Base-by-base conservation (phyloP, 2,888 invertebrate species). In the Stictocephala bisonia region DNA sequence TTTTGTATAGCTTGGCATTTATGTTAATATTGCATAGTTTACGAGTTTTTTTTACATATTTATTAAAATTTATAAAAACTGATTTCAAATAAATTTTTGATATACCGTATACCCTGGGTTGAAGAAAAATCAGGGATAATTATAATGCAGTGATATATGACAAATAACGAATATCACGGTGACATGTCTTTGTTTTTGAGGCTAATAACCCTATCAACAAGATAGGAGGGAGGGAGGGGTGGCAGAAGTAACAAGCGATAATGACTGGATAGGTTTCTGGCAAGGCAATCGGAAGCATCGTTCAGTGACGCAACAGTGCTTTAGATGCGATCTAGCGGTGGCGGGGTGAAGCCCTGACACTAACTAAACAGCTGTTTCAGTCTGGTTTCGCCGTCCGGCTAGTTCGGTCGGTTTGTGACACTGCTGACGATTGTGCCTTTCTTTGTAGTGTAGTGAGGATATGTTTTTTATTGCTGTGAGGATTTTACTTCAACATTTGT, bases 301-400 rank as follows among this genome's bases (percentile, higher is more conserved):
- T 13, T 15, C 44, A 40, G 60, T 40, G 60, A 60, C 40, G 40
- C 40, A 60, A 60, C 56, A 31, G 56, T 41, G 40, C 60, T 40
- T 4, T 1, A 41, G 11, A 9, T 44, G 60, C 60, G 40, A 29
- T 15, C 40, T 40, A 22, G 60, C 24, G 60, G 60, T 24, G 31
- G n/a, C 22, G 20, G 35, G 13, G 22, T 3, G 22, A 60, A 26
- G n/a, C n/a, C n/a, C 22, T 60, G n/a, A 24, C 60, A 35, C 20
- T 41, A 40, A 35, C 29, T 26, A 35, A 24, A 18, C 60, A 58
- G 56, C 56, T 58, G 56, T 58, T 58, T 58, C 35, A 60, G 60
- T 60, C 35, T 20, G 60, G 60, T 40, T 40, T 26, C 22, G 26
- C 60, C 60, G 60, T 29, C 35, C 60, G 20, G 9, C 1, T 7